A percentile compares a stretch with the other conserved stretches of the same genome.
Conservation (phyloP, 2,113 vertebrate species). For the Guaruba guarouba region DNA sequence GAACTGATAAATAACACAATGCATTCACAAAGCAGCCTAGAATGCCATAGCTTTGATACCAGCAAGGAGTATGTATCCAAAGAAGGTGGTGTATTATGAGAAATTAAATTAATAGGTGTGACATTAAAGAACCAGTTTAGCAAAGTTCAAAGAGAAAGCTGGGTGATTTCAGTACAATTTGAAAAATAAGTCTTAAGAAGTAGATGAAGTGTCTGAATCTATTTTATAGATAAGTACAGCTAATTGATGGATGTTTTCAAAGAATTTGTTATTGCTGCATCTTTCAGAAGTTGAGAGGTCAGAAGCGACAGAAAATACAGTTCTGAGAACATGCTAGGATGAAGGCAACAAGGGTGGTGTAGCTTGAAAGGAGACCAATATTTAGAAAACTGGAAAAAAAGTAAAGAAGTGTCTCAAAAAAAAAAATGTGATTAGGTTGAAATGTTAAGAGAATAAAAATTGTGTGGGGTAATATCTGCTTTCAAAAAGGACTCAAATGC, state of each 20-base stretch:
- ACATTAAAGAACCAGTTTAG: neutral
- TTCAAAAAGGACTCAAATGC: neutral
- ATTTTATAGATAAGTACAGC: neutral
- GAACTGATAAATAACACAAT: neutral
- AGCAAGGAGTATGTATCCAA: neutral
- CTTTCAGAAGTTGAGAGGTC: neutral
- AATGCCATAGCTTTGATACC: neutral
- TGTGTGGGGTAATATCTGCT: neutral
- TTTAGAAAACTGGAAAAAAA: neutral
- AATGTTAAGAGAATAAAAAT: neutral
- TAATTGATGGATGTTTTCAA: slow-evolving; percentile 18
- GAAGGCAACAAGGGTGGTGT: neutral
- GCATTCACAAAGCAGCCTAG: accelerated
- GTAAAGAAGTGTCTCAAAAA: neutral
- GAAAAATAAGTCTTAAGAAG: neutral
- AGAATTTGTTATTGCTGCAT: neutral
- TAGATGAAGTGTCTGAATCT: neutral
- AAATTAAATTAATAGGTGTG: neutral
- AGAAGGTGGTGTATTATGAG: neutral
- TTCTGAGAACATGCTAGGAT: neutral
- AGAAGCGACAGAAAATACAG: neutral
- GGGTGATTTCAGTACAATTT: neutral
- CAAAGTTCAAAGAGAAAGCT: neutral
- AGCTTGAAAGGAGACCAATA: neutral
- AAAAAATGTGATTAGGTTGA: neutral